Evolutionary conservation across 2,797 vertebrate species (phyloP).

Genomic region (Cuculus canorus): DNA sequence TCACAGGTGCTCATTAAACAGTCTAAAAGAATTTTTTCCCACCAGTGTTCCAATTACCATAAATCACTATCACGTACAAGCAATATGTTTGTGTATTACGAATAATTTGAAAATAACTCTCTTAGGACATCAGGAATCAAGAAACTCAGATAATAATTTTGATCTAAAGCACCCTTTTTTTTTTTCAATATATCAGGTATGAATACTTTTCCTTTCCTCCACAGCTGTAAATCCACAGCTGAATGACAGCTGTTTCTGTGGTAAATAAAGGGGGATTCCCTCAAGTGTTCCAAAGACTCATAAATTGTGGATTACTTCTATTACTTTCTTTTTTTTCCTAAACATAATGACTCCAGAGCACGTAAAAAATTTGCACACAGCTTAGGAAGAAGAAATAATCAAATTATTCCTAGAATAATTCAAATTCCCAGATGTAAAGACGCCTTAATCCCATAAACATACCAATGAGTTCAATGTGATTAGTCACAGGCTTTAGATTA

Average conservation of each 20-base stretch:
- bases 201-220: neutral
- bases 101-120: conserved; percentile 46
- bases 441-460: neutral
- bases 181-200: neutral
- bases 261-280: neutral
- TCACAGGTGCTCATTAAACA: conserved; percentile 31
- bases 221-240: neutral
- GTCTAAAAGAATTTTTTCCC: neutral
- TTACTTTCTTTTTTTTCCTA: neutral
- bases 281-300: neutral
- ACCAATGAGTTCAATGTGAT: neutral
- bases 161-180: neutral
- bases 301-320: neutral
- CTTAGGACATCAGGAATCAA: neutral
- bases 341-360: neutral
- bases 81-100: conserved; percentile 1
- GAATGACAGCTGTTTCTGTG: neutral
- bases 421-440: neutral
- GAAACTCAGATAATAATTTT: neutral
- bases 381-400: neutral
- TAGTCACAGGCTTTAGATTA: neutral
- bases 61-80: conserved; percentile 24
- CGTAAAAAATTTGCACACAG: neutral
- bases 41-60: conserved; percentile 37
- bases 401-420: neutral